These are phyloP conservation scores for Eupleurogrammus muticus DNA, from an alignment of 2,797 vertebrate species.

Conservation along the genomic window DNA sequence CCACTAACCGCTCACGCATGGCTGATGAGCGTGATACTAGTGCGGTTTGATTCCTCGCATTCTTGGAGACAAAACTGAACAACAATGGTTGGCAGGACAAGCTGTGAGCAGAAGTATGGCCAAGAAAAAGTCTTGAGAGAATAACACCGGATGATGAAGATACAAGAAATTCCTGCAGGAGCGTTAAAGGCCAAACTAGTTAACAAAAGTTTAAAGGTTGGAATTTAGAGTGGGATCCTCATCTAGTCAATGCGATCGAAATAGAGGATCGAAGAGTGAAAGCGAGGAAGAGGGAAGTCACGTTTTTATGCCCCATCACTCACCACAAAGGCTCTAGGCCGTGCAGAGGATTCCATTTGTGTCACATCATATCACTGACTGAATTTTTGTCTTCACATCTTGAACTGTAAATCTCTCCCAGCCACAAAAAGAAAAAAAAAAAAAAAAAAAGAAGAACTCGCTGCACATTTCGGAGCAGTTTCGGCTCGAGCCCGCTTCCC, in stretches of 20 bases:
- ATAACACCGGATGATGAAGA: neutral
- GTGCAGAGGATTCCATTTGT: conserved; percentile 43
- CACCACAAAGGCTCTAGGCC: conserved; percentile 26
- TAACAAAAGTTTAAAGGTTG: neutral
- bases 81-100: neutral
- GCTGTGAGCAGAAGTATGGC: neutral
- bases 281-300: conserved; percentile 10
- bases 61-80: conserved; percentile 1
- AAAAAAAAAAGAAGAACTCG: no score
- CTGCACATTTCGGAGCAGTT: conserved; percentile 21
- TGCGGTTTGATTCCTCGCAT: conserved; percentile 11
- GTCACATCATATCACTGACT: conserved; percentile 51
- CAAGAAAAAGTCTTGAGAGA: neutral
- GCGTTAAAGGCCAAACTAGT: neutral
- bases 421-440: no score
- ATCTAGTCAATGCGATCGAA: conserved; percentile 36
- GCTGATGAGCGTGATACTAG: conserved; percentile 16
- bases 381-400: conserved; percentile 38
- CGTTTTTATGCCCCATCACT: conserved; percentile 20
- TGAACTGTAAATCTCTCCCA: conserved; percentile 32
- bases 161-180: neutral
- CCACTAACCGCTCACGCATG: conserved; percentile 35
- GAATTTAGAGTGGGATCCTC: conserved; percentile 10
- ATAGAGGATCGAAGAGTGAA: conserved; percentile 16
- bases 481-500: conserved; percentile 31